Evolutionary conservation across 2,888 invertebrate species (phyloP), one percentile per base, ranked within the genome.

Genomic region (Eristalis tenax): DNA sequence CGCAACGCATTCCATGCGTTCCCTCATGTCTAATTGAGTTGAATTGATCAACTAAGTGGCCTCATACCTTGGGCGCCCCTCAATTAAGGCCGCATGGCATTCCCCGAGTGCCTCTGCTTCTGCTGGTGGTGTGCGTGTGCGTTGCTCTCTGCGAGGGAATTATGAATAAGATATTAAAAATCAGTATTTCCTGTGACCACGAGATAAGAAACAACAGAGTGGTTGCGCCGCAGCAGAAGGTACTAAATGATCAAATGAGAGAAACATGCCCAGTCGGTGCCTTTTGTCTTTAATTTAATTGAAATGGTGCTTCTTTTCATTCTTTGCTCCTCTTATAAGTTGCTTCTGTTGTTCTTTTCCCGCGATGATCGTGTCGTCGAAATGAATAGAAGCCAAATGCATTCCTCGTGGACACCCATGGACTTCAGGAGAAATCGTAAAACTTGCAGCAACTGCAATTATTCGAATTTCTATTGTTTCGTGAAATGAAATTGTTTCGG

Each of bases 221-320:
- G 8, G 38, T 38, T 61, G 73, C 69, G 43, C 23, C 18, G n/a
- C n/a, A 28, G 69, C 43, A 50, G 69, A 69, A 74, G 64, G 70
- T 69, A 83, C 70, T 84, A 65, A 79, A 75, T 66, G 65, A 75
- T 70, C 38, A 70, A 75, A 80, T 66, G 50, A 70, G 26, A 64
- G 23, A 70, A 75, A 74, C 73, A 74, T 74, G 73, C 74, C 74
- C 6, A 63, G 73, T 68, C 80, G 80, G 80, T 80, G 63, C 74
- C 80, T 80, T 80, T 80, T 80, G 63, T 74, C 35, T 74, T 32
- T 28, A 74, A 74, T 63, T 80, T 80, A 84, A 50, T 75, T 50
- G 74, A 74, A 65, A 11, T 26, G 18, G 64, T 43, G 26, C 2
- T 26, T 23, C 28, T 5, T 11, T 10, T 68, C 38, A 4, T 40